Evolutionary conservation across 2,113 vertebrate species (phyloP).

Genomic region (Thunnus maccoyii): DNA sequence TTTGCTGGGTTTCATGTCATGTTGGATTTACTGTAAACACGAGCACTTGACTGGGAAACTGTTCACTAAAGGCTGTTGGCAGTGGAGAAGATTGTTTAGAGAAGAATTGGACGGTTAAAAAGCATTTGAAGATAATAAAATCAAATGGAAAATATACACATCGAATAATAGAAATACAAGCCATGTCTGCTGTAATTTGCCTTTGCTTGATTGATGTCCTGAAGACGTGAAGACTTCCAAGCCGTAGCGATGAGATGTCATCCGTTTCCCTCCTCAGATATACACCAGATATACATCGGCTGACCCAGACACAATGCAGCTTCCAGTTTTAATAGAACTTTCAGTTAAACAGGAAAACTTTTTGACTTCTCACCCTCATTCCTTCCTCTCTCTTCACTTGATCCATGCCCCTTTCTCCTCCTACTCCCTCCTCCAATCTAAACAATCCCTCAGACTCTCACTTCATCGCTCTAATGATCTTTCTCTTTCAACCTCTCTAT

Average conservation of each 20-base stretch:
- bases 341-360: not conserved
- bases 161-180: no score
- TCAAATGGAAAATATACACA: not conserved
- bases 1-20: not conserved
- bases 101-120: no score
- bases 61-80: not conserved
- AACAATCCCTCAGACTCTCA: slow-evolving; percentile 37
- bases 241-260: not conserved
- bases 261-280: not conserved
- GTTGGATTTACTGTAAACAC: slow-evolving; percentile 30
- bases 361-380: slow-evolving; percentile 5
- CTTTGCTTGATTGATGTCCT: not conserved
- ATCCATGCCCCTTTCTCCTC: not conserved
- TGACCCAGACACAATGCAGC: not conserved
- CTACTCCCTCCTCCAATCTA: slow-evolving; percentile 1
- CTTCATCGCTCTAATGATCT: slow-evolving; percentile 41
- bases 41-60: slow-evolving; percentile 4
- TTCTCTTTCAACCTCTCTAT: slow-evolving; percentile 13
- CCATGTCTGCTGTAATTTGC: not conserved
- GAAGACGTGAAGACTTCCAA: not conserved
- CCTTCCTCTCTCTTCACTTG: not conserved
- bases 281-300: not conserved
- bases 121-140: not conserved
- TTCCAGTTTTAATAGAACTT: not conserved
- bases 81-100: no score